phyloP scores from a whole-genome alignment of 2,888 invertebrate species.

The Lypha dubia region DNA sequence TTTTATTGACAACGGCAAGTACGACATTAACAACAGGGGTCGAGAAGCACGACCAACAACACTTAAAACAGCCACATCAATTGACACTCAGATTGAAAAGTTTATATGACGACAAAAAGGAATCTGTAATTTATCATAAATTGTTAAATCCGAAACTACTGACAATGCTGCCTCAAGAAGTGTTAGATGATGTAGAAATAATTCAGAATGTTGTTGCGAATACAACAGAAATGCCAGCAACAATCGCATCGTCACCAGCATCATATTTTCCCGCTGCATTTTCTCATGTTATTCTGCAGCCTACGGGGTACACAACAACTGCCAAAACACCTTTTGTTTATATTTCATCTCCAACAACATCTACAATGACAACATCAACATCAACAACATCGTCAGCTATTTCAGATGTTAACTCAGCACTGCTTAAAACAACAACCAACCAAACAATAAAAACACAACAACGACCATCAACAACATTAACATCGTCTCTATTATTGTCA shows the following conservation, averaged over 20 bases:
- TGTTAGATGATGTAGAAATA: slow-evolving; percentile 43
- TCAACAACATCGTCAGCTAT: slow-evolving; percentile 71
- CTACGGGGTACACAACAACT: slow-evolving; percentile 72
- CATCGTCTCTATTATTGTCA: slow-evolving; percentile 19
- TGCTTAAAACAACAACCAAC: slow-evolving; percentile 81
- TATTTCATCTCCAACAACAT: background rate
- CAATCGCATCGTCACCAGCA: slow-evolving; percentile 13
- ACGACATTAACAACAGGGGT: slow-evolving; percentile 23
- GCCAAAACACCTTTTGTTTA: slow-evolving; percentile 23
- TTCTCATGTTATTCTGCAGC: slow-evolving; percentile 80
- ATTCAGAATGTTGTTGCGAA: slow-evolving; percentile 47
- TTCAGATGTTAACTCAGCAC: slow-evolving; percentile 73
- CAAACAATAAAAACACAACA: slow-evolving; percentile 68
- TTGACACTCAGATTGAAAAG: slow-evolving; percentile 5
- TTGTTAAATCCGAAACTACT: slow-evolving; percentile 23
- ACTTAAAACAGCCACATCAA: background rate
- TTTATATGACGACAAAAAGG: slow-evolving; percentile 4
- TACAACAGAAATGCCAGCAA: slow-evolving; percentile 18
- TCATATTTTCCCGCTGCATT: slow-evolving; percentile 78
- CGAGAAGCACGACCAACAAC: background rate
- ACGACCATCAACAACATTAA: slow-evolving; percentile 55
- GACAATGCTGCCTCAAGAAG: slow-evolving; percentile 44
- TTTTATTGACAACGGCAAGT: slow-evolving; percentile 25
- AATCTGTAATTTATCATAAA: slow-evolving; percentile 43
- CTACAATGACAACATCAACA: slow-evolving; percentile 21